phyloP scores from a whole-genome alignment of 2,113 vertebrate species.

The Trichomycterus rosablanca region DNA sequence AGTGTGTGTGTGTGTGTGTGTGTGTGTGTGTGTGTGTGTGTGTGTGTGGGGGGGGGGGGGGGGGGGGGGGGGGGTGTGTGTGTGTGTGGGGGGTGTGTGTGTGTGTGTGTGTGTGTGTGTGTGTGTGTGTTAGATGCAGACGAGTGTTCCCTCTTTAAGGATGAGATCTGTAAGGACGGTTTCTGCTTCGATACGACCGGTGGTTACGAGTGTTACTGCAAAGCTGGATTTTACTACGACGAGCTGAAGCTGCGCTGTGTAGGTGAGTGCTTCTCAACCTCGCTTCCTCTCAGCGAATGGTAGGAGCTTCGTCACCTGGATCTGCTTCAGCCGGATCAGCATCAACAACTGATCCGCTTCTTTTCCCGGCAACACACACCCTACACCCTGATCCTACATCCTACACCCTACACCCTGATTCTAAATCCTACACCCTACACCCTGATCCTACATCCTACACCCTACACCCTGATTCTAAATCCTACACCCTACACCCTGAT shows the following conservation, averaged over 20 bases:
- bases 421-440: too few relatives aligned
- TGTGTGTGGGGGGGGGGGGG: not conserved
- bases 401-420: too few relatives aligned
- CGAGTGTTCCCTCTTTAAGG: not conserved
- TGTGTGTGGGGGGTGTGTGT: not conserved
- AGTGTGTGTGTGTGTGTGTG: conserved; percentile 10
- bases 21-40: conserved; percentile 1
- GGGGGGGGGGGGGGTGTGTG: not conserved
- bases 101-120: not conserved
- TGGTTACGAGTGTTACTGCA: not conserved
- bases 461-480: too few relatives aligned
- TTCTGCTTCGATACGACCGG: not conserved
- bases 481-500: too few relatives aligned
- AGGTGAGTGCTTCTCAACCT: not conserved
- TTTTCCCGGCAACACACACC: too few relatives aligned
- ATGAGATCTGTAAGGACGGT: not conserved
- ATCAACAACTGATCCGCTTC: too few relatives aligned
- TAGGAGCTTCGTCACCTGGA: too few relatives aligned
- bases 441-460: too few relatives aligned
- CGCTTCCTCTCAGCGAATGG: not conserved
- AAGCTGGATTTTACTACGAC: not conserved
- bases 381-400: too few relatives aligned
- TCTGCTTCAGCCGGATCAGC: too few relatives aligned
- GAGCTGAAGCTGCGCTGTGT: not conserved
- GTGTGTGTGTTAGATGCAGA: not conserved